These are phyloP conservation scores for Galbula dea DNA, from an alignment of 2,113 vertebrate genomes.

Conservation along the genomic window DNA sequence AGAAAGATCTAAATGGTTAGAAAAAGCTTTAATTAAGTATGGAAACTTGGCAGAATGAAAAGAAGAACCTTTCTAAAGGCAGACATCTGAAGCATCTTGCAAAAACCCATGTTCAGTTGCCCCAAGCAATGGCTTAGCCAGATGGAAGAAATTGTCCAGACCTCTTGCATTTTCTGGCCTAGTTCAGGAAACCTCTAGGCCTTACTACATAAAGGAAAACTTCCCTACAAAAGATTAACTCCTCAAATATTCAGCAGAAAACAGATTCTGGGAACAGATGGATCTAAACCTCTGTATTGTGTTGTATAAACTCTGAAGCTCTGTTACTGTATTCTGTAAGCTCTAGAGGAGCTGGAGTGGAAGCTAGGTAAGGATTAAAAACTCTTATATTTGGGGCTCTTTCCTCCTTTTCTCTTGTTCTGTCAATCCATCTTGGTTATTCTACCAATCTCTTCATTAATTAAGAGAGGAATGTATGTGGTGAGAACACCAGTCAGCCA, in stretches of 20 bases:
- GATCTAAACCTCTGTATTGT: background rate
- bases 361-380: background rate
- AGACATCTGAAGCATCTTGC: conserved; percentile 20
- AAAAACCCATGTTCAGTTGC: background rate
- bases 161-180: conserved; percentile 20
- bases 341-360: background rate
- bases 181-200: conserved; percentile 41
- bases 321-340: background rate
- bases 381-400: background rate
- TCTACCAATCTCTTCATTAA: background rate
- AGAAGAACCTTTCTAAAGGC: background rate
- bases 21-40: conserved; percentile 15
- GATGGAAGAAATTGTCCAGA: conserved; percentile 8
- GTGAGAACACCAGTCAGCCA: background rate
- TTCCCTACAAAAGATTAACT: background rate
- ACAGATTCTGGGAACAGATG: background rate
- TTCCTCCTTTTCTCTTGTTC: background rate
- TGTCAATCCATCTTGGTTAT: background rate
- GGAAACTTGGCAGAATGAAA: conserved; percentile 12
- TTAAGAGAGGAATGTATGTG: background rate
- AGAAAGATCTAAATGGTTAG: background rate
- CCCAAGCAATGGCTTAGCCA: background rate
- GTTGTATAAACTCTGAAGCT: background rate
- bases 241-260: background rate
- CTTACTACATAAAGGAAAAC: background rate